Percentiles rank a stretch among this genome's conserved stretches.
Evolutionary conservation across 2,888 invertebrate genomes (phyloP).

Genomic region (Leptogaster cylindrica): DNA sequence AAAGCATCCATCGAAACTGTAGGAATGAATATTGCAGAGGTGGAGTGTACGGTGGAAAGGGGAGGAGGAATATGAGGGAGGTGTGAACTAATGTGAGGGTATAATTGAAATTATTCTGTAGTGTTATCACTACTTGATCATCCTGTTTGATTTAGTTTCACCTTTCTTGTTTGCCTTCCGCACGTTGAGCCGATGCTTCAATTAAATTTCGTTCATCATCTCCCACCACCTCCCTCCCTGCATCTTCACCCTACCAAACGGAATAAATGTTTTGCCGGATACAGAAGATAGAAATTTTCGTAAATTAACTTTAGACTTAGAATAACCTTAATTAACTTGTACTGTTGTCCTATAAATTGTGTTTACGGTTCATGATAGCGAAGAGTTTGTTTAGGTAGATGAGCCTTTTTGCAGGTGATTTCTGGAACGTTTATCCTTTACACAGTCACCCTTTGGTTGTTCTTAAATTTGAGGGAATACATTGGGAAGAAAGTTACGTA

Average conservation of each 20-base stretch:
- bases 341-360: conserved; percentile 36
- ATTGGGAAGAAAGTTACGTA: no score
- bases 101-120: conserved; percentile 33
- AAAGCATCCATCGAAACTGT: no score
- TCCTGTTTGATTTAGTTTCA: conserved; percentile 32
- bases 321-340: conserved; percentile 39
- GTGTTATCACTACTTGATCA: conserved; percentile 30
- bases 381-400: conserved; percentile 22
- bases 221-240: no score
- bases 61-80: not conserved
- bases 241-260: no score
- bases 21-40: not conserved
- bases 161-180: conserved; percentile 20
- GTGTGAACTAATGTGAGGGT: conserved; percentile 30
- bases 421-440: no score
- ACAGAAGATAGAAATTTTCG: conserved; percentile 16
- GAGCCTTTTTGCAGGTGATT: conserved; percentile 27
- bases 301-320: conserved; percentile 34
- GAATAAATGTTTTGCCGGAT: not conserved
- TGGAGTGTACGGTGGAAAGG: not conserved
- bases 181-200: conserved; percentile 20
- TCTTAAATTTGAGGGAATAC: no score
- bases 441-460: no score
- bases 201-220: conserved; percentile 29
- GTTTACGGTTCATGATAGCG: conserved; percentile 29